These are phyloP conservation scores for Emys orbicularis DNA, from an alignment of 2,797 vertebrate species.

Conservation along the genomic window DNA sequence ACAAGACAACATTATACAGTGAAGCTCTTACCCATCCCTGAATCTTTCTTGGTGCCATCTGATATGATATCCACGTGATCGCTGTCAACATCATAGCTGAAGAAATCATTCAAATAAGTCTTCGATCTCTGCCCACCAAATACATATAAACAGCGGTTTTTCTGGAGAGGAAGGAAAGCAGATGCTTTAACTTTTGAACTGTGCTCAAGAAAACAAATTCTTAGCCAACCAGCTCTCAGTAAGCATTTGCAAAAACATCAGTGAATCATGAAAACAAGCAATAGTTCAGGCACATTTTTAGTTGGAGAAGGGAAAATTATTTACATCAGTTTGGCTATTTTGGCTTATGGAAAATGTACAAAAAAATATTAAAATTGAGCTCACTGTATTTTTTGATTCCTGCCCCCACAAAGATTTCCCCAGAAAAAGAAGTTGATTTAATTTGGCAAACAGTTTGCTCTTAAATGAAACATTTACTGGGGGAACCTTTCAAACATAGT, in stretches of 20 bases:
- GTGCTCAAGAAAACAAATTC: not conserved
- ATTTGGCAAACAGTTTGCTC: not conserved
- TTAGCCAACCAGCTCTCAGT: not conserved
- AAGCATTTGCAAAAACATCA: not conserved
- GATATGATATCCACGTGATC: constrained; percentile 99
- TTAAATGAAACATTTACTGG: not conserved
- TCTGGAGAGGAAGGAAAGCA: constrained; percentile 79
- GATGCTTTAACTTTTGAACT: not conserved
- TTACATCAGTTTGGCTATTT: not conserved
- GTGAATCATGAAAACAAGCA: not conserved
- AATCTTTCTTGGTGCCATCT: constrained; percentile 99
- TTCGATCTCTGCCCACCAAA: constrained; percentile 98
- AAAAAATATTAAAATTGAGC: not conserved
- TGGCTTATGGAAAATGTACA: not conserved
- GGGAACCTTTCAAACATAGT: not conserved
- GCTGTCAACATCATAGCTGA: constrained; percentile 97
- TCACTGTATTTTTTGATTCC: not conserved
- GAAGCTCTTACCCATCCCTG: constrained; percentile 93
- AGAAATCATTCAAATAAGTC: constrained; percentile 99
- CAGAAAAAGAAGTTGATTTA: not conserved
- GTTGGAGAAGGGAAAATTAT: not conserved
- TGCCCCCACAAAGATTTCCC: not conserved
- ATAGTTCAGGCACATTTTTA: not conserved
- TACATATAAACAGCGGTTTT: constrained; percentile 97
- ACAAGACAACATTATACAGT: fast-evolving